phyloP scores from a whole-genome alignment of 2,113 vertebrate genomes.

The Corythornis cristatus region DNA sequence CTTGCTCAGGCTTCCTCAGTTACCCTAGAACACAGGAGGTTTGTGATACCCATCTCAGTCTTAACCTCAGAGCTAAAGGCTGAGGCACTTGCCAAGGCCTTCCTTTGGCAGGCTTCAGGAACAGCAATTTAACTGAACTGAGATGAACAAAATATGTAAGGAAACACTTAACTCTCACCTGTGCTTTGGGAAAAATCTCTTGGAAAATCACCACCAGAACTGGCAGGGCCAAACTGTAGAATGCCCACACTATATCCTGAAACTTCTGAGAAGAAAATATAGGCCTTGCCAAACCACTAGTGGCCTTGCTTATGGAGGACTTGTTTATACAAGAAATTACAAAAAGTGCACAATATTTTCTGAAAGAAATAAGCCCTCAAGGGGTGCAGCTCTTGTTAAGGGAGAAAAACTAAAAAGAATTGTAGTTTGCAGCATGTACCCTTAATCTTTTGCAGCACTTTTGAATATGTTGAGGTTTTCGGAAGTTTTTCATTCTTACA shows the following conservation, averaged over 20 bases:
- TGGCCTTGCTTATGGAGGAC: background rate
- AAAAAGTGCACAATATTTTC: background rate
- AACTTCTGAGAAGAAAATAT: background rate
- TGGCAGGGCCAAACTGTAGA: background rate
- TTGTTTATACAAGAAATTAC: constrained; percentile 25
- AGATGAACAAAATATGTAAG: background rate
- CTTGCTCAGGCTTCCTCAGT: background rate
- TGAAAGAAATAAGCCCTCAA: constrained; percentile 18
- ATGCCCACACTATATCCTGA: background rate
- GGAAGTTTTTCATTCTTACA: background rate
- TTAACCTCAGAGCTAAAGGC: background rate
- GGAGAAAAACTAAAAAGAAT: background rate
- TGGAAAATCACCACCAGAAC: background rate
- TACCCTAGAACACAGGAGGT: background rate
- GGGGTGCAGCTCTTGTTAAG: background rate
- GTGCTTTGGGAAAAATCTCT: background rate
- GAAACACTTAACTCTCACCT: background rate
- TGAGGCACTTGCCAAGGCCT: background rate
- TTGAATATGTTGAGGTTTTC: background rate
- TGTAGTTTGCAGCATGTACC: background rate
- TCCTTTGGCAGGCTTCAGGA: background rate
- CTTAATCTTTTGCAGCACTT: background rate
- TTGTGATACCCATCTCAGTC: background rate
- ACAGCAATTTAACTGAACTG: background rate
- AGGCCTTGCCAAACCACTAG: background rate